Conservation (phyloP, 2,888 invertebrate species). For the Cheilosia vernalis region DNA sequence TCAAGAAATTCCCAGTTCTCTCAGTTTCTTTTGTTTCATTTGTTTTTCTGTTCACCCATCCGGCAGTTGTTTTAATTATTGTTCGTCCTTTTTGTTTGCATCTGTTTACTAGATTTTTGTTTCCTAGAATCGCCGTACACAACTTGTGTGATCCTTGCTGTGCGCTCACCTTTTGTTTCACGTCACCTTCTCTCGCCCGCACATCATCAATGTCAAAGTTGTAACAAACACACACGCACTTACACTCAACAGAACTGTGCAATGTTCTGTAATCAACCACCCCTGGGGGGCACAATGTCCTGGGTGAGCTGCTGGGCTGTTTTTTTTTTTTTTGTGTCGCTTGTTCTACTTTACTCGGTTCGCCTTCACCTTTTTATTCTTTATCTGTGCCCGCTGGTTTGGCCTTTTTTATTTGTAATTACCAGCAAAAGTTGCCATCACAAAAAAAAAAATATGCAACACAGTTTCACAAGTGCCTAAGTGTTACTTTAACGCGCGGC, state of each 20-base stretch:
- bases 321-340: background rate
- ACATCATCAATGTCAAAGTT: constrained; percentile 57
- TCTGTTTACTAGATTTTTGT: constrained; percentile 40
- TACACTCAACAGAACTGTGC: constrained; percentile 27
- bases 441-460: constrained; percentile 21
- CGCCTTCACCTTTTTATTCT: constrained; percentile 44
- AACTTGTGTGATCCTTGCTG: constrained; percentile 56
- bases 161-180: constrained; percentile 32
- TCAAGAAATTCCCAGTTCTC: constrained; percentile 1
- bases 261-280: constrained; percentile 66
- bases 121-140: constrained; percentile 18
- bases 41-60: constrained; percentile 26
- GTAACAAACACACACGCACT: constrained; percentile 1
- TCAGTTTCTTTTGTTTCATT: constrained; percentile 2
- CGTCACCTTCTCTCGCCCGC: constrained; percentile 57
- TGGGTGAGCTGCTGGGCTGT: constrained; percentile 25
- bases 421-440: constrained; percentile 37
- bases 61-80: constrained; percentile 50
- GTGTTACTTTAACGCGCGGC: constrained; percentile 49
- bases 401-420: constrained; percentile 48
- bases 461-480: constrained; percentile 48
- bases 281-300: constrained; percentile 41
- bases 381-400: constrained; percentile 12
- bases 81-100: constrained; percentile 41
- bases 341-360: constrained; percentile 12